Evolutionary conservation across 2,113 vertebrate genomes (phyloP).

Genomic region (Anolis sagrei): DNA sequence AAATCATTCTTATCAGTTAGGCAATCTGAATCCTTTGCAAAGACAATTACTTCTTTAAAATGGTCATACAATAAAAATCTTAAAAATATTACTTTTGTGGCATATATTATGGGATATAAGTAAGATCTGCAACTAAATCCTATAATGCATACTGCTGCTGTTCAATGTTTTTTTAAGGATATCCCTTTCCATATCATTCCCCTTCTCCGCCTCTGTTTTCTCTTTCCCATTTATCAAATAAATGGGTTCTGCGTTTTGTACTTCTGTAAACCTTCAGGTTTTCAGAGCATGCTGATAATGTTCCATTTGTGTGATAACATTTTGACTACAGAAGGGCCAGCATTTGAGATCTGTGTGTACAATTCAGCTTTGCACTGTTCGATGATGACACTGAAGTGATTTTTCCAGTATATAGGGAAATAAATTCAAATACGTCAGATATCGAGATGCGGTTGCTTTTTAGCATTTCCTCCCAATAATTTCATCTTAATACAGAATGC

Average conservation of each 20-base stretch:
- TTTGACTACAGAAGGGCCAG: not conserved
- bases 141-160: not conserved
- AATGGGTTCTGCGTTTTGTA: not conserved
- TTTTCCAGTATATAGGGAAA: not conserved
- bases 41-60: slow-evolving; percentile 2
- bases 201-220: not conserved
- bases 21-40: slow-evolving; percentile 61
- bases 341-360: not conserved
- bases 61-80: not conserved
- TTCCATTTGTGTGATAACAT: not conserved
- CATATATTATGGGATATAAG: not conserved
- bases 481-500: slow-evolving; percentile 29
- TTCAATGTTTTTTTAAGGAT: too few relatives aligned
- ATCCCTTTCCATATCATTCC: not conserved
- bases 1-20: slow-evolving; percentile 47
- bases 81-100: not conserved
- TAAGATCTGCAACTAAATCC: not conserved
- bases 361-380: not conserved
- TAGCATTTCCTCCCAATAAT: slow-evolving; percentile 8
- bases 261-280: not conserved
- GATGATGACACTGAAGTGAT: not conserved
- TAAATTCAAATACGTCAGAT: not conserved
- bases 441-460: not conserved
- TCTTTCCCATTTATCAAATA: not conserved
- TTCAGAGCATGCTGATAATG: not conserved